Base-by-base conservation (phyloP, 2,797 vertebrate genomes). In the Melanotaenia boesemani region DNA sequence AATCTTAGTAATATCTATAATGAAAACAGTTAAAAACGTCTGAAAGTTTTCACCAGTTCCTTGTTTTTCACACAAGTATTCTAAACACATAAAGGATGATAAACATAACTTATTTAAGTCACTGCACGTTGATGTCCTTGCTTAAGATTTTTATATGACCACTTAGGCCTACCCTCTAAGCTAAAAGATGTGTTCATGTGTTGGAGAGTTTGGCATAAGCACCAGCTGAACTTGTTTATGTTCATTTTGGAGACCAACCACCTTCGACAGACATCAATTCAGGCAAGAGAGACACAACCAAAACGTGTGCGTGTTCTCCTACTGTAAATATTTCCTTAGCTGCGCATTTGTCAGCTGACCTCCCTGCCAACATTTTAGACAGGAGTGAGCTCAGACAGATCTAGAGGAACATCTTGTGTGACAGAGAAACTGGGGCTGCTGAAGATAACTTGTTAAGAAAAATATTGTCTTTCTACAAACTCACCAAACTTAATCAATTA, bases 291-390 rank as follows among this genome's bases (percentile, higher is more conserved):
- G 84, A 89, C 89, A 88, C 81, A 88, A 81, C 84, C 82, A 72
- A 80, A 83, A 74, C 83, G 87, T 77, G 83, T 74, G 84, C 88
- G 80, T 63, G 72, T 84, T 87, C 86, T 77, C 84, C 64, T 80
- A 92, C 84, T 94, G 90, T 94, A 95, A 95, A 94, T 92, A 95
- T 95, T 95, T 94, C 91, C 82, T 85, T 93, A 92, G 88, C 90
- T 87, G 87, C 81, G 81, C 68, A 85, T 90, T 88, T 90, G 87
- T 89, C 85, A 44, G 66, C 82, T 80, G 77, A 81, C 85, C 85
- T 88, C 90, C 84, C 80, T 84, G 88, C 85, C 84, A 86, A 84
- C 76, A 75, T 74, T 82, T 82, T 66, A 32, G 66, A 74, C 83
- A 85, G 74, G 67, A 48, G 79, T 83, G 72, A 62, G 76, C 74